phyloP scores from a whole-genome alignment of 2,113 vertebrate genomes.

The Pycnonotus jocosus region DNA sequence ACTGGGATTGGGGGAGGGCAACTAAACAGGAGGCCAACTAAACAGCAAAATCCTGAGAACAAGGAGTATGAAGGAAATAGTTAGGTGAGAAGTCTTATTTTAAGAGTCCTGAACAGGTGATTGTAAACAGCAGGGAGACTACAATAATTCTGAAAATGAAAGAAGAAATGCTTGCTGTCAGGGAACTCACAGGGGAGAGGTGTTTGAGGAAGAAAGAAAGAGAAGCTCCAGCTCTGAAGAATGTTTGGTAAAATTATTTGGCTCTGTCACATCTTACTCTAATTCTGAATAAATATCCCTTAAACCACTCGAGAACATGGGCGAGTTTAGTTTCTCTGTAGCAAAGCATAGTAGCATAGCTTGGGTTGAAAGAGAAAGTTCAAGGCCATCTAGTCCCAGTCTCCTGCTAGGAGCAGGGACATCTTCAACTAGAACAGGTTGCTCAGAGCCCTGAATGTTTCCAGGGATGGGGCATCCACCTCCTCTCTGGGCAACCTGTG shows the following conservation, averaged over 20 bases:
- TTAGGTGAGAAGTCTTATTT: neutral
- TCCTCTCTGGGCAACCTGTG: neutral
- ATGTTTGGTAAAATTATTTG: neutral
- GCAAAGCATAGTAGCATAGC: neutral
- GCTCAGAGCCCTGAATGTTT: neutral
- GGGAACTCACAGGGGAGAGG: neutral
- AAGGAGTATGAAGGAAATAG: neutral
- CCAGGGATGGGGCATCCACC: neutral
- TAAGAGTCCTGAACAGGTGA: neutral
- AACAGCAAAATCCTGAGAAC: neutral
- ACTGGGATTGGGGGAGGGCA: rapidly evolving
- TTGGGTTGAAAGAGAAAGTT: neutral
- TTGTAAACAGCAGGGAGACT: neutral
- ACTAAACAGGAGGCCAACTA: neutral
- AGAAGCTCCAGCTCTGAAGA: neutral
- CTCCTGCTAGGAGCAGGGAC: neutral
- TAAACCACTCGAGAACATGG: neutral
- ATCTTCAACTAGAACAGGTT: neutral
- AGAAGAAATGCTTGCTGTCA: neutral
- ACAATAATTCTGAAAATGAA: neutral
- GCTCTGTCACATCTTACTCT: neutral
- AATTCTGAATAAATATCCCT: neutral
- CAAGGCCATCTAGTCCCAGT: neutral
- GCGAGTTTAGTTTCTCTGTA: neutral
- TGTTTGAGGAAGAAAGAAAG: neutral